These are phyloP conservation scores for Bufotes viridis DNA, from an alignment of 2,797 vertebrate genomes.

Conservation along the genomic window DNA sequence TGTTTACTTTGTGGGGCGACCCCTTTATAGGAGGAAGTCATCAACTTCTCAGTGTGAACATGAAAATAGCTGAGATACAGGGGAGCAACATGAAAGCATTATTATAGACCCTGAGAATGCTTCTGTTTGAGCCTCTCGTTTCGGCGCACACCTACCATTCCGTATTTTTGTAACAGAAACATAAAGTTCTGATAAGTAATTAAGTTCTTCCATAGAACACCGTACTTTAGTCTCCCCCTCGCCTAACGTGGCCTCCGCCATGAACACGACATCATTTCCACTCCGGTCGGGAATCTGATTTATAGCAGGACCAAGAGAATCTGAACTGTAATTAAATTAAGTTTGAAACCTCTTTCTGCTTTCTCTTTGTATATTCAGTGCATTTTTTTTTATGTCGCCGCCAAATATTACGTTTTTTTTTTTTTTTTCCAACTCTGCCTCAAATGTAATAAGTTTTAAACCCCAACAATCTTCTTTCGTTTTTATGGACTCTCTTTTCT, in stretches of 20 bases:
- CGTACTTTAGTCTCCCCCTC: background rate
- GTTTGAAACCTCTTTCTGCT: slow-evolving; percentile 36
- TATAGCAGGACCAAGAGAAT: slow-evolving; percentile 30
- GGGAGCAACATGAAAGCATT: too few species aligned
- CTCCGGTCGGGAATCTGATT: slow-evolving; percentile 43
- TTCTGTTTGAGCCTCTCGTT: too few species aligned
- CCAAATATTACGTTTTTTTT: background rate
- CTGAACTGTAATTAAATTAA: slow-evolving; percentile 52
- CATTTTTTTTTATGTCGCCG: slow-evolving; percentile 6
- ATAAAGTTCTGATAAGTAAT: slow-evolving; percentile 20
- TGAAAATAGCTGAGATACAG: too few species aligned
- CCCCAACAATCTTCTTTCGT: background rate
- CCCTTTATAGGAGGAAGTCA: too few species aligned
- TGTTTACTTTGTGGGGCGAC: too few species aligned
- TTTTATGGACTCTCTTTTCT: slow-evolving; percentile 20
- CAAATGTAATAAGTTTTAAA: slow-evolving; percentile 33
- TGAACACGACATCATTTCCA: slow-evolving; percentile 47
- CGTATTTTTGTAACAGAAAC: background rate
- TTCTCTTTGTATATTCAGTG: slow-evolving; percentile 39
- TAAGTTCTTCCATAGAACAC: slow-evolving; percentile 18
- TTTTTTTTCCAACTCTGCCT: background rate
- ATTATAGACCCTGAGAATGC: too few species aligned
- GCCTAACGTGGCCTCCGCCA: background rate
- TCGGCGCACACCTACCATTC: background rate
- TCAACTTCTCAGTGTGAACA: too few species aligned